Base-by-base conservation (phyloP, 1,140 invertebrate species). In the Lysiphlebus fabarum region DNA sequence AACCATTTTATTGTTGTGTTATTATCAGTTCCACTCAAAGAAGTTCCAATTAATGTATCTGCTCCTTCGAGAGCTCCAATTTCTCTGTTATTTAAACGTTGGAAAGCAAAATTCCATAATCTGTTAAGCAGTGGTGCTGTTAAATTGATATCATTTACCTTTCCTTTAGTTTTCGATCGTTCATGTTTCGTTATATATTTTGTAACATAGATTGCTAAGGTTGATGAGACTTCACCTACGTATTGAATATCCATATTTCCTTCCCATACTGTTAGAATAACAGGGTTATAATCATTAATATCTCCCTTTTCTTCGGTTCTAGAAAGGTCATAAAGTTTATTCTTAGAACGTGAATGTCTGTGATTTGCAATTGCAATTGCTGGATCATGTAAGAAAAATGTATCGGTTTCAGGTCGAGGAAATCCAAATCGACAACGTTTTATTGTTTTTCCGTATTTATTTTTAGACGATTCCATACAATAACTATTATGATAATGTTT, bases 271-370 rank as follows among this genome's bases (percentile, higher is more conserved):
- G 43, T n/a, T 9, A 67, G 43, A 37, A 65, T 57, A 5, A 59
- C 53, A 10, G 62, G 56, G 51, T 40, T 64, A 53, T 65, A 65
- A 50, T 65, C 63, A 54, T 65, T 65, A 17, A 62, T 59, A 42
- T 44, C 37, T 8, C 47, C 17, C 64, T 72, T 67, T 2, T 67
- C 34, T 57, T 53, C 26, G 7, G 4, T 58, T 34, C 71, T 47
- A 12, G 67, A 64, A 36, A 75, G 50, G 67, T 73, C 65, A 65
- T 67, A 73, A 4, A 71, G 61, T 34, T 68, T 63, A 26, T 48
- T 57, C 55, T 68, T 68, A 12, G 38, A 61, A 65, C 62, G 61
- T 40, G 70, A 63, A 36, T 65, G 59, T 62, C 50, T 66, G 42
- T 62, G 54, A 44, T 57, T 57, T 11, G 64, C 64, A 34, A 71